A percentile compares a stretch with the other conserved stretches of the same genome.
These are phyloP conservation scores for Vultur gryphus DNA, from an alignment of 2,797 vertebrate species.

Conservation along the genomic window DNA sequence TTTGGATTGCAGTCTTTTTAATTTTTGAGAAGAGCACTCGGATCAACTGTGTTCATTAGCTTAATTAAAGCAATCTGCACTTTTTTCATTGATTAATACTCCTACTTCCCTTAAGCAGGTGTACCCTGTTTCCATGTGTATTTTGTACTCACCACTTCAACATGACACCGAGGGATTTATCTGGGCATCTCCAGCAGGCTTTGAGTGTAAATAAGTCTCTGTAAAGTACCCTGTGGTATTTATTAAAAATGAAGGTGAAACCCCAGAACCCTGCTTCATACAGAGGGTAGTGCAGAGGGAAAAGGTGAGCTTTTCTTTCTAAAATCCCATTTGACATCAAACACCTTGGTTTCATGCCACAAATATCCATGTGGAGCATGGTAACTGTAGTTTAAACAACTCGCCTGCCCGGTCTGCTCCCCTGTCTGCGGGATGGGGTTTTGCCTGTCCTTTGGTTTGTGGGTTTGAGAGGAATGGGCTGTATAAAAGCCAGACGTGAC, in stretches of 20 bases:
- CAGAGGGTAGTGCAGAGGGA: not conserved
- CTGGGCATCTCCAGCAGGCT: not conserved
- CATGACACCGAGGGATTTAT: not conserved
- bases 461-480: not conserved
- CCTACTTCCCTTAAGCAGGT: not conserved
- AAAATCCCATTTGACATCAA: not conserved
- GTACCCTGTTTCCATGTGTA: not conserved
- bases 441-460: not conserved
- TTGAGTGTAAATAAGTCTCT: not conserved
- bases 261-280: not conserved
- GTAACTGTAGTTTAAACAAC: not conserved
- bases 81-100: not conserved
- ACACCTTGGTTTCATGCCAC: not conserved
- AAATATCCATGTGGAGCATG: rapidly evolving
- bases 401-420: not conserved
- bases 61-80: conserved; percentile 37
- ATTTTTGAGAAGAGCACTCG: not conserved
- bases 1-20: not conserved
- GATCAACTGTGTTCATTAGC: not conserved
- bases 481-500: not conserved
- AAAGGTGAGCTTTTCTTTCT: not conserved
- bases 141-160: conserved; percentile 24
- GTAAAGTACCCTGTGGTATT: not conserved
- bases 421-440: not conserved
- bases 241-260: not conserved